Base-by-base conservation (phyloP, 2,797 vertebrate species). In the Gymnothorax reevesii region DNA sequence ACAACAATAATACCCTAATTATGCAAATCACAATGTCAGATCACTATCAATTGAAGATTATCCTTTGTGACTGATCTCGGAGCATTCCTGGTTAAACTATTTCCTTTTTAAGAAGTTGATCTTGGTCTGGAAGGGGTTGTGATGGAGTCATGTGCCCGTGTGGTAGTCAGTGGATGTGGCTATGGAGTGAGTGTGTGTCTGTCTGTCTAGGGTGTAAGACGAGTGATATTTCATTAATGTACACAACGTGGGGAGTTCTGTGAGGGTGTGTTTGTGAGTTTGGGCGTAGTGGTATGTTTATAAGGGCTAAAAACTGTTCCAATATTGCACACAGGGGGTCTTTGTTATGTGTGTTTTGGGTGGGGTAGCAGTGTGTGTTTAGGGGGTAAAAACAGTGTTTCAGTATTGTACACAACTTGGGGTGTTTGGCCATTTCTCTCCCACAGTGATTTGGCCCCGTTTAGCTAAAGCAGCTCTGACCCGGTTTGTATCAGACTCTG, bases 401-500 rank as follows among this genome's bases (percentile, higher is more conserved):
- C 94, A 93, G 95, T 98, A 97, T 98, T 97, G 98, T 99, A 99
- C 97, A 97, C 98, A 99, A 99, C 98, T 99, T 99, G 98, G 98
- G 98, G 98, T 99, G 97, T 99, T 98, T 97, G 98, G 98, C 33
- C 98, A 90, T 99, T 99, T 99, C 98, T 99, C 98, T 99, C 98
- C 98, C 97, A 97, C 98, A 99, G 98, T 98, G 98, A 96, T 97
- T 99, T 98, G 98, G 97, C 97, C 98, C 98, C 97, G 98, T 98
- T 97, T 99, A 99, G 98, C 97, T 99, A 99, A 75, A 99, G 98
- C 98, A 98, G 97, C 98, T 98, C 97, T 98, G 98, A 98, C 97
- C 98, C 96, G 98, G 98, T 99, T 99, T 99, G 98, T 99, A 99
- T 99, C 33, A 42, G 33, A 1, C 33, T 42, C 95, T 99, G 98